Base-by-base conservation (phyloP, 92 coral and sea anemone genomes). In the Plumapathes pennacea region DNA sequence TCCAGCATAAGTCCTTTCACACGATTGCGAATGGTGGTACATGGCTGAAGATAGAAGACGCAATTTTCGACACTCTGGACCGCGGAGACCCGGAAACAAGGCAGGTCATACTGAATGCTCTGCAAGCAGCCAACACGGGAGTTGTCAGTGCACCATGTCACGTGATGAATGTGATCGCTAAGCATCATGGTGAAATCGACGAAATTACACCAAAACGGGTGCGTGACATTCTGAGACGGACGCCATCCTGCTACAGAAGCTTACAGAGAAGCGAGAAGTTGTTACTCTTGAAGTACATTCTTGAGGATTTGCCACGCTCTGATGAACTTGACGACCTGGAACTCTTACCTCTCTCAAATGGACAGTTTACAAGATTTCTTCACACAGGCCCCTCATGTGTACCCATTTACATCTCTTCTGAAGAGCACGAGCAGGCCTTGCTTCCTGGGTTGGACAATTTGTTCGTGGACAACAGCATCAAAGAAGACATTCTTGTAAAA, bases 321-420 rank as follows among this genome's bases (percentile, higher is more conserved):
- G n/a, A n/a, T n/a, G 75, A 74, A 3, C 80, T 90, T 7, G 27
- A 27, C 14, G 97, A 80, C 23, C 54, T 90, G 23, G 72, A 72
- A 26, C 74, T 90, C 12, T 64, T 90, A 4, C 97, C 97, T 0
- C 48, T 86, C 26, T 60, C 90, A 21, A 60, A 64, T 49, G 79
- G 69, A 46, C 27, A 22, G 4, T 86, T 90, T 38, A 33, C 61
- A 25, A 33, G 54, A 13, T 90, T 90, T 65, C 54, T 57, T 4
- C 42, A 40, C 10, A 9, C 32, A 4, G 21, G 18, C 25, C 38
- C 39, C 29, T 26, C 24, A 30, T n/a, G n/a, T n/a, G 62, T 34
- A 19, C 38, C 36, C 9, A 46, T 90, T 11, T 90, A 73, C 38
- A 67, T 90, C 53, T 61, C 70, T 4, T 82, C 82, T 10, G 34